phyloP scores from a whole-genome alignment of 2,797 vertebrate genomes.

The Bradypodion pumilum region DNA sequence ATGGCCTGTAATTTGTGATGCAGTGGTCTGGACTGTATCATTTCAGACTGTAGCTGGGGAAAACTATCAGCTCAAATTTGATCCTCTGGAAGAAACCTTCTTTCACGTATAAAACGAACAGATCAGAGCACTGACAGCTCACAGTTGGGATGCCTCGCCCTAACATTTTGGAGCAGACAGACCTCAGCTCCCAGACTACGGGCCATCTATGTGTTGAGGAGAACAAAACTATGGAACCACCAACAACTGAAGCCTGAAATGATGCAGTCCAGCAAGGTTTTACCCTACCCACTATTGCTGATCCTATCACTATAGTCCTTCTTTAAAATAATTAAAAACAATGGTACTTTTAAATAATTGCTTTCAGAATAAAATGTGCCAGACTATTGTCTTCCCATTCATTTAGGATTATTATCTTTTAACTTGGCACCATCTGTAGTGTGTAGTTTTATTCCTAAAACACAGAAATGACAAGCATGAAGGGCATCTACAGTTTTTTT shows the following conservation, averaged over 20 bases:
- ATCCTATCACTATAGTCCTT: not conserved
- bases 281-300: not conserved
- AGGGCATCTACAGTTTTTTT: too few relatives aligned
- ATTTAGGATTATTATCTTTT: constrained; percentile 10
- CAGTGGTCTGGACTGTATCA: not conserved
- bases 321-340: not conserved
- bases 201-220: too few relatives aligned
- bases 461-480: too few relatives aligned
- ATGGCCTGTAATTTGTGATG: not conserved
- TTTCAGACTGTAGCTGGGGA: not conserved
- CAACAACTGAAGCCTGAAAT: not conserved
- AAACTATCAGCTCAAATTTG: not conserved
- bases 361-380: not conserved
- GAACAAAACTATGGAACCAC: not conserved
- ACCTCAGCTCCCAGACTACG: too few relatives aligned
- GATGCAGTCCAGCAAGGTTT: not conserved
- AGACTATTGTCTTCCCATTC: not conserved
- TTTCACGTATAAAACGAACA: not conserved
- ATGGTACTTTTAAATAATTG: not conserved
- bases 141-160: too few relatives aligned
- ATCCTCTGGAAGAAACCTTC: not conserved
- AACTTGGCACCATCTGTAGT: too few relatives aligned
- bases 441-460: too few relatives aligned
- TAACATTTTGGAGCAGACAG: too few relatives aligned
- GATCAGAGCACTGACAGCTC: not conserved